Evolutionary conservation across 2,888 invertebrate genomes (phyloP).

Genomic region (Nematopogon swammerdamellus): DNA sequence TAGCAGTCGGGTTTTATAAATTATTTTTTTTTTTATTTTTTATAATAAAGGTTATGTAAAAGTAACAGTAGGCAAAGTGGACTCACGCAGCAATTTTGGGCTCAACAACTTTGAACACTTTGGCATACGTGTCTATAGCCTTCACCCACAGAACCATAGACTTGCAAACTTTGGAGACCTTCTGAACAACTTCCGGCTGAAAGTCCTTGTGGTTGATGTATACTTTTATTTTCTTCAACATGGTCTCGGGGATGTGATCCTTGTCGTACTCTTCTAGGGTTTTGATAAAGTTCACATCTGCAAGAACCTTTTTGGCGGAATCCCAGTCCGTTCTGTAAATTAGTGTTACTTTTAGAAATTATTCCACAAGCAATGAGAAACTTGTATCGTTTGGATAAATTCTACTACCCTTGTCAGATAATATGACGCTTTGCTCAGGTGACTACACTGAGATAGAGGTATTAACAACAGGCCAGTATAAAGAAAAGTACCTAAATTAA

Average conservation of each 20-base stretch:
- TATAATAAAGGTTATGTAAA: too few relatives aligned
- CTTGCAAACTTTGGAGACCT: conserved; percentile 83
- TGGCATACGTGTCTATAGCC: conserved; percentile 86
- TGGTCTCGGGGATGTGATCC: conserved; percentile 76
- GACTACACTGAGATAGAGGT: too few relatives aligned
- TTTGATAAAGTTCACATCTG: conserved; percentile 80
- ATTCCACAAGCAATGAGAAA: too few relatives aligned
- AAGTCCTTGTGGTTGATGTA: conserved; percentile 87
- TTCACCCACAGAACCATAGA: conserved; percentile 92
- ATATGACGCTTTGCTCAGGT: too few relatives aligned
- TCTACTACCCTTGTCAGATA: conserved; percentile 1
- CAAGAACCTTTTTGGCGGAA: conserved; percentile 74
- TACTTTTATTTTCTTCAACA: conserved; percentile 73
- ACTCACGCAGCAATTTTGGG: conserved; percentile 78
- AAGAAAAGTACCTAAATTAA: too few relatives aligned
- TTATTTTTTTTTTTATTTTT: too few relatives aligned
- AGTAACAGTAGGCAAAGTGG: conserved; percentile 13
- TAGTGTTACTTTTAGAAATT: too few relatives aligned
- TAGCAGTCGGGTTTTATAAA: too few relatives aligned
- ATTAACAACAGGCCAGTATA: too few relatives aligned
- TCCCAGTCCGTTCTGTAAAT: conserved; percentile 78
- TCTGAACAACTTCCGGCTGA: conserved; percentile 76
- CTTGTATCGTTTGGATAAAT: too few relatives aligned
- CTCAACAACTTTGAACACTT: conserved; percentile 82
- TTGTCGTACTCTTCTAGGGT: conserved; percentile 82